Base-by-base conservation (phyloP, 2,797 vertebrate species). In the Nyctalus aviator region DNA sequence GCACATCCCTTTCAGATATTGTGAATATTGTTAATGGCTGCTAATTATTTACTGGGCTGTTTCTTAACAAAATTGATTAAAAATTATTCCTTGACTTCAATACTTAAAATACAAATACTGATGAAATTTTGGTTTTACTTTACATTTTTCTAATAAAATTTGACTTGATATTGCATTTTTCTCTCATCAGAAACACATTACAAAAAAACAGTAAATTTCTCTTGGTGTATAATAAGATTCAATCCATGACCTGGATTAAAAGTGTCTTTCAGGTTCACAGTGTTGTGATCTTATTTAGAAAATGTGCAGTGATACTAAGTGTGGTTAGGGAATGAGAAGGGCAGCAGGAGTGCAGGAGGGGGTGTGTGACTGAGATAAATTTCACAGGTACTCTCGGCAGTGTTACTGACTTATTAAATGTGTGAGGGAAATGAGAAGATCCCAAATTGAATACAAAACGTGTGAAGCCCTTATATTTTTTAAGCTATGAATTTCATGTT, bases 21-120 rank as follows among this genome's bases (percentile, higher is more conserved):
- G 32, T 48, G 93, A 84, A 92, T 78, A 35, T n/a, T 30, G 46
- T 87, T 78, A 83, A 27, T 4, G 78, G 3, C 10, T 91, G 77
- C 55, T 77, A 15, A 84, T 91, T 81, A 9, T 69, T 85, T 94
- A 37, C 20, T 55, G n/a, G 18, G 75, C 32, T 48, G 6, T 41
- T 84, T 62, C 27, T 17, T 82, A 62, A 53, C 50, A 85, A 73
- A 57, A 88, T 4, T 68, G 35, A 48, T 30, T 84, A 18, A 48
- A 91, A 90, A 71, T 84, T 18, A 73, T 76, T 89, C 93, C 35
- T 64, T 15, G 69, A 21, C 11, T 50, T 77, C 12, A 79, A 13
- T 17, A 88, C 72, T 85, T 79, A 62, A 84, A 53, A 4, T 44
- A 68, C 7, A 88, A 86, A 82, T 71, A 53, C 7, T 17, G 48